phyloP scores from a whole-genome alignment of 2,888 invertebrate genomes.

The Tineola bisselliella region DNA sequence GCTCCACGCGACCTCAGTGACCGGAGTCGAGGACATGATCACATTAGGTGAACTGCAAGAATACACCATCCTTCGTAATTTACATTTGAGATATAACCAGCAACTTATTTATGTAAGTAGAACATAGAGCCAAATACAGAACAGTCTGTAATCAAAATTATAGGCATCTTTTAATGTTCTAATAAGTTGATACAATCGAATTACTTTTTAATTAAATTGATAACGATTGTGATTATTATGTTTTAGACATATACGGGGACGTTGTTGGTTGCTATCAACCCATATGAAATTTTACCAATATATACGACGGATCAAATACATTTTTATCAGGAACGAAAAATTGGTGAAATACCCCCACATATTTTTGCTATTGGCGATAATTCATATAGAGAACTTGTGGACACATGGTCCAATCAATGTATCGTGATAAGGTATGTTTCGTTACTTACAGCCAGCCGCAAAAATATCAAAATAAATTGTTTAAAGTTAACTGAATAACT shows the following conservation, averaged over 20 bases:
- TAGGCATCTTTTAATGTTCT: not conserved
- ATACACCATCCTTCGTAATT: slow-evolving; percentile 90
- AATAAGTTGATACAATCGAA: not conserved
- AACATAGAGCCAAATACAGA: not conserved
- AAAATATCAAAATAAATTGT: no score
- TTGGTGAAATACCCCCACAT: slow-evolving; percentile 91
- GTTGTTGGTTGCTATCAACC: slow-evolving; percentile 95
- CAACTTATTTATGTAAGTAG: slow-evolving; percentile 90
- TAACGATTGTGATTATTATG: not conserved
- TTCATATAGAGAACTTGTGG: slow-evolving; percentile 84
- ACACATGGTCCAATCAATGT: slow-evolving; percentile 83
- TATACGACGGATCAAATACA: slow-evolving; percentile 90
- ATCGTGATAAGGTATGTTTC: slow-evolving; percentile 92
- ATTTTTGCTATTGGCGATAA: slow-evolving; percentile 96
- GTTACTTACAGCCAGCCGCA: no score
- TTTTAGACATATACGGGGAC: slow-evolving; percentile 92
- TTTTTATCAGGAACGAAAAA: slow-evolving; percentile 81
- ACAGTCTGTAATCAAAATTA: not conserved
- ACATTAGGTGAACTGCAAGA: slow-evolving; percentile 94
- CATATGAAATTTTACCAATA: slow-evolving; percentile 94
- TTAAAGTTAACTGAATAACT: no score
- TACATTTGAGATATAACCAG: slow-evolving; percentile 87
- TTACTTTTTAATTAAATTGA: not conserved
- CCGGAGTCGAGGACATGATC: slow-evolving; percentile 95
- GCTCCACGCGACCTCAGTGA: slow-evolving; percentile 81